Conservation (phyloP, 2,797 vertebrate genomes). For the Pangasius djambal region DNA sequence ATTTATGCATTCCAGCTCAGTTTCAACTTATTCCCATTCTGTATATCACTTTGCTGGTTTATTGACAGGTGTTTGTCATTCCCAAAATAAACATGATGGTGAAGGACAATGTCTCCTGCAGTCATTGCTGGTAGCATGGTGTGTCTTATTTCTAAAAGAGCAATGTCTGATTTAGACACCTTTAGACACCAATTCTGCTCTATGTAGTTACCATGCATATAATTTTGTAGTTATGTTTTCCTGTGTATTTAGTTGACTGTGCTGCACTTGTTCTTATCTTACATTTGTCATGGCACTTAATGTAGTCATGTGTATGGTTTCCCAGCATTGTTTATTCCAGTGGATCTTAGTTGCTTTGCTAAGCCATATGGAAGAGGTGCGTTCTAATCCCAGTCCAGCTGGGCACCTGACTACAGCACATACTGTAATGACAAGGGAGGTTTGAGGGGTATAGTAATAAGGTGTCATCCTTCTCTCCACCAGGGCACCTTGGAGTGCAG, state of each 20-base stretch:
- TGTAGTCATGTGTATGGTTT: not conserved
- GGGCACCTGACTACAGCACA: constrained; percentile 4
- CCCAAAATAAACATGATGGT: constrained; percentile 46
- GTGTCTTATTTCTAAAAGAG: not conserved
- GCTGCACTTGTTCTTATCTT: not conserved
- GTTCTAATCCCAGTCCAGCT: constrained; percentile 38
- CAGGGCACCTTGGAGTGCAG: constrained; percentile 21
- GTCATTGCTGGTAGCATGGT: not conserved
- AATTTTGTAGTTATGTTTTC: not conserved
- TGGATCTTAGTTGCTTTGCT: not conserved
- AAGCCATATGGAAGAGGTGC: constrained; percentile 6
- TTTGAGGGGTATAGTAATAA: constrained; percentile 57
- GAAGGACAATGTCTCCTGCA: constrained; percentile 60
- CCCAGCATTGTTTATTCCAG: constrained; percentile 3
- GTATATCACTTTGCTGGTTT: constrained; percentile 34
- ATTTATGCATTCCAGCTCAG: constrained; percentile 30
- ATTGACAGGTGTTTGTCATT: constrained; percentile 52
- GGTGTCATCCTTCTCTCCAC: constrained; percentile 28
- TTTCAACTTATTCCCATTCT: constrained; percentile 44
- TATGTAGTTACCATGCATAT: not conserved
- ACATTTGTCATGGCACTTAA: not conserved
- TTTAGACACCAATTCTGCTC: not conserved
- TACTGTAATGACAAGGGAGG: constrained; percentile 52
- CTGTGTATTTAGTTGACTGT: not conserved
- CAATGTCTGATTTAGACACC: not conserved